Percentiles rank a stretch among this genome's conserved stretches.
phyloP scores from a whole-genome alignment of 2,888 invertebrate species.

The Acanthosepion pharaonis region DNA sequence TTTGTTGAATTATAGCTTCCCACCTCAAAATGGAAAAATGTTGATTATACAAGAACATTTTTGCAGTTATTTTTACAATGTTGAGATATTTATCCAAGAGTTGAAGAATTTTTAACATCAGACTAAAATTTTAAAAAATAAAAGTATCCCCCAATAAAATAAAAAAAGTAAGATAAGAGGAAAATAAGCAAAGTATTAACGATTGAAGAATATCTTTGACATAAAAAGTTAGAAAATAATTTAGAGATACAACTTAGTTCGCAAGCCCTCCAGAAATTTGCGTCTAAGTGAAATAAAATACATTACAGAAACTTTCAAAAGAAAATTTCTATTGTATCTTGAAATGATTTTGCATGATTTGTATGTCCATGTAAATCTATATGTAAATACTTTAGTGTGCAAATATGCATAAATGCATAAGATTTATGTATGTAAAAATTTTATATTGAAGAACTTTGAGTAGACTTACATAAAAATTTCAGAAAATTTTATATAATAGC shows the following conservation, averaged over 20 bases:
- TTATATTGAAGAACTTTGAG: neutral
- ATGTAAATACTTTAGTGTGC: neutral
- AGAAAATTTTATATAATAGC: neutral
- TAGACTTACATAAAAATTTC: neutral
- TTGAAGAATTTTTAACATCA: neutral
- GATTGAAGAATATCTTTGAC: neutral
- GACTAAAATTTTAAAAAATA: neutral
- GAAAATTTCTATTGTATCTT: constrained; percentile 15
- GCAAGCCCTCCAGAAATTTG: neutral
- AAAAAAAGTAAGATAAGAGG: neutral
- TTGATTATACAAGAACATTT: neutral
- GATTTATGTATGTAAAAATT: neutral
- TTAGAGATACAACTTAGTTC: neutral
- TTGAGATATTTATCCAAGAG: neutral
- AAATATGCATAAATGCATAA: neutral
- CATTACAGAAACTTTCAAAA: constrained; percentile 1
- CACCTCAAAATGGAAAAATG: neutral
- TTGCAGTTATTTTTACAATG: neutral
- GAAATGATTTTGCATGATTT: neutral
- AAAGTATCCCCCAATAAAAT: neutral
- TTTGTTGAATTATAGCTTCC: neutral
- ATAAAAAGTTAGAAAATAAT: neutral
- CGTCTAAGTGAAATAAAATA: neutral
- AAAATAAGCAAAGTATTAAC: neutral
- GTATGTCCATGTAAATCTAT: neutral